A percentile compares a stretch with the other conserved stretches of the same genome.
Conservation (phyloP, 2,888 invertebrate species). For the Macroteleia sp. region DNA sequence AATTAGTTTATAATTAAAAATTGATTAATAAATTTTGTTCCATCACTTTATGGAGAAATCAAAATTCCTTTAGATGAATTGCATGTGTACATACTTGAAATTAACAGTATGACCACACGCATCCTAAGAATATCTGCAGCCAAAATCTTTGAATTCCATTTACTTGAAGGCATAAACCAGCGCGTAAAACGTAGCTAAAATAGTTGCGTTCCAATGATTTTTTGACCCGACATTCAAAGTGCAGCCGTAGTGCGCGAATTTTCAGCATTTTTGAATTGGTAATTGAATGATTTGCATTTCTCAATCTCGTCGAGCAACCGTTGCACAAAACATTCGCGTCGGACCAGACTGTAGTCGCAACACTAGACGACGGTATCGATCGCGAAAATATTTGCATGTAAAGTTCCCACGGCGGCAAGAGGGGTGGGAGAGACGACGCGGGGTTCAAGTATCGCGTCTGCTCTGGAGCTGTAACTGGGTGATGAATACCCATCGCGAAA, state of each 20-base stretch:
- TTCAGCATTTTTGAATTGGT: slow-evolving; percentile 69
- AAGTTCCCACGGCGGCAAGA: slow-evolving; percentile 64
- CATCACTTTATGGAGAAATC: too few species aligned
- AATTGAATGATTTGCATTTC: slow-evolving; percentile 64
- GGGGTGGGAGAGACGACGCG: slow-evolving; percentile 13
- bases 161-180: too few species aligned
- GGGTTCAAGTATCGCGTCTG: slow-evolving; percentile 57
- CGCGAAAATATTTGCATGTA: slow-evolving; percentile 73
- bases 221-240: too few species aligned
- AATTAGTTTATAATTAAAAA: too few species aligned
- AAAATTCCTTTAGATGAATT: too few species aligned
- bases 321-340: slow-evolving; percentile 54
- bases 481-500: slow-evolving; percentile 60
- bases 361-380: slow-evolving; percentile 70
- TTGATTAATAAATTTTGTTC: too few species aligned
- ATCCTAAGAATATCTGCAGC: too few species aligned
- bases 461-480: slow-evolving; percentile 40
- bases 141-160: too few species aligned
- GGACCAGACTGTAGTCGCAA: slow-evolving; percentile 47
- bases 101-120: too few species aligned
- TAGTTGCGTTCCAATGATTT: too few species aligned
- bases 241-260: slow-evolving; percentile 51
- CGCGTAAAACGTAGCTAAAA: too few species aligned
- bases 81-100: too few species aligned
- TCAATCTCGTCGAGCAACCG: slow-evolving; percentile 36